A percentile compares a stretch with the other conserved stretches of the same genome.
Conservation (phyloP, 2,888 invertebrate species). For the Sphaerophoria taeniata region DNA sequence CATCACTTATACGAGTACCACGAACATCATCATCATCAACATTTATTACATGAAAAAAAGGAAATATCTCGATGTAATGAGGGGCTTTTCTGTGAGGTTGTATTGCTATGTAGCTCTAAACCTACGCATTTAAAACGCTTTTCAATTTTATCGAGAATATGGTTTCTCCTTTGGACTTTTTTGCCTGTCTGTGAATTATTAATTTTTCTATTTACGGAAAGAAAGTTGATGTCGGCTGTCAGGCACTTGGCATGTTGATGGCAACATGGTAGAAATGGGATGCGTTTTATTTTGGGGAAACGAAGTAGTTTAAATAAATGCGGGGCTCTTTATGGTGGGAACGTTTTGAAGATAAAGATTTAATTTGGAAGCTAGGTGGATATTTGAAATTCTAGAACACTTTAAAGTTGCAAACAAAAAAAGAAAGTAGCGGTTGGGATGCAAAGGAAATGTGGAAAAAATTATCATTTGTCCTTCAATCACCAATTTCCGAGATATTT, state of each 20-base stretch:
- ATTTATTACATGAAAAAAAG: slow-evolving; percentile 26
- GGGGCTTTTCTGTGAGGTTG: background rate
- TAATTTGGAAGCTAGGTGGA: no score
- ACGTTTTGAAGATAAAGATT: no score
- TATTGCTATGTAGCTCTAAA: background rate
- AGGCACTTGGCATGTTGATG: background rate
- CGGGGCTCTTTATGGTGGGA: background rate
- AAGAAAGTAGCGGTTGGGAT: no score
- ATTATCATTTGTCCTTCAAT: no score
- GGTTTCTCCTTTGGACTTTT: background rate
- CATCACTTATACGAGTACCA: background rate
- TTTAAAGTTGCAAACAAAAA: no score
- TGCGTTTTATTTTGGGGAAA: slow-evolving; percentile 3
- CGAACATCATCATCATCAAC: slow-evolving; percentile 53
- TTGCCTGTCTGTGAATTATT: slow-evolving; percentile 52
- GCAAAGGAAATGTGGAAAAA: no score
- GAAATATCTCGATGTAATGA: slow-evolving; percentile 31
- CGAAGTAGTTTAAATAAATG: slow-evolving; percentile 21
- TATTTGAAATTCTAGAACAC: no score
- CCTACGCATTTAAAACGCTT: slow-evolving; percentile 62
- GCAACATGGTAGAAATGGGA: background rate
- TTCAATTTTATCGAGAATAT: slow-evolving; percentile 26
- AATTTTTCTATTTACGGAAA: slow-evolving; percentile 66
- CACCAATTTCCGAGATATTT: no score
- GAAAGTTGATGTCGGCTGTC: background rate